Base-by-base conservation (phyloP, 2,113 vertebrate genomes). In the Arothron firmamentum region DNA sequence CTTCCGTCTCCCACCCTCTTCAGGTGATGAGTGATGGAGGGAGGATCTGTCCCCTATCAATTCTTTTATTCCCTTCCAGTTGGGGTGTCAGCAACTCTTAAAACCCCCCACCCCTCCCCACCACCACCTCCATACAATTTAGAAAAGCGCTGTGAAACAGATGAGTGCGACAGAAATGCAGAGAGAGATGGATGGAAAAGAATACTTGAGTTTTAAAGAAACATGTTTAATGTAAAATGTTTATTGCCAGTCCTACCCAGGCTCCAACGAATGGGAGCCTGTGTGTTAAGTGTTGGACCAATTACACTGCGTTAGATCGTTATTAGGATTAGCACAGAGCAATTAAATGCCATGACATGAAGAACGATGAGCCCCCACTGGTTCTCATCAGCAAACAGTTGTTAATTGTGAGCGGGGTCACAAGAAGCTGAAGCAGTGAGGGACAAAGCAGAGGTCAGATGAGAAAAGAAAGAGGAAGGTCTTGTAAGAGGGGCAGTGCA, bases 281-380 rank as follows among this genome's bases (percentile, higher is more conserved):
- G 66, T 13, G 57, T 53, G 55, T 72, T 77, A 75, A 65, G 75
- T 4, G 25, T 28, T 28, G 25, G 25, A 62, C 52, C 63, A 59
- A 78, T 85, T 84, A 82, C 78, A 82, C 55, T 12, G 52, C 57
- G 59, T 41, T 56, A 74, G 79, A 81, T 81, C 65, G 77, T 79
- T 80, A 82, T 81, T 83, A 82, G 78, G 77, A 85, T 83, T 84
- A 79, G 77, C 79, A 76, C 57, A 42, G 77, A 79, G 77, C 64
- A 81, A 86, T 88, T 79, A 78, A 86, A 80, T 72, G 80, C 67
- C 85, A 84, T 78, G 79, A 85, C 76, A 65, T 82, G 71, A 85
- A 85, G 81, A 86, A 78, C 77, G 76, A 85, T 79, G 77, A 78
- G 77, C 54, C 70, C 58, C 69, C 54, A 48, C 71, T 66, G 56